Evolutionary conservation across 2,888 invertebrate genomes (phyloP).

Genomic region (Villa cingulata): DNA sequence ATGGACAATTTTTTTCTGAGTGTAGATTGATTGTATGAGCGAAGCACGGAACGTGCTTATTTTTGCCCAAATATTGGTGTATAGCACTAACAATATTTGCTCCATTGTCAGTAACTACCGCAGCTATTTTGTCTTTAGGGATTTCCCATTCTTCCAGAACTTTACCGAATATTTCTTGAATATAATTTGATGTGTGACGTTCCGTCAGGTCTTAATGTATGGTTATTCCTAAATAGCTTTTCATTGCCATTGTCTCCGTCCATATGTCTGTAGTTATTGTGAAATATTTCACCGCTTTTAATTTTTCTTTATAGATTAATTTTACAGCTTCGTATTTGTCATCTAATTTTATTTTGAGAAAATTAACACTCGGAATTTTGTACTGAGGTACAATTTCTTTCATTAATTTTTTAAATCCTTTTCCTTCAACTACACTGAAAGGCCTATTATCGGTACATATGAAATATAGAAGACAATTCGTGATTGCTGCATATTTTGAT

Average conservation of each 20-base stretch:
- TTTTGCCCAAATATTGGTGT: constrained; percentile 11
- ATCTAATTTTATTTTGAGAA: too few species aligned
- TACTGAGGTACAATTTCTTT: too few species aligned
- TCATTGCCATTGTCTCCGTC: constrained; percentile 12
- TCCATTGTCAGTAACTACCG: constrained; percentile 15
- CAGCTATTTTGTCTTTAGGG: constrained; percentile 9
- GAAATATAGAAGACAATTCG: too few species aligned
- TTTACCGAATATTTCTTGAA: constrained; percentile 9
- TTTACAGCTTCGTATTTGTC: too few species aligned
- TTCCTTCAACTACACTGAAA: too few species aligned
- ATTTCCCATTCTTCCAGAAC: constrained; percentile 14
- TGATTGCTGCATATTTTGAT: too few species aligned
- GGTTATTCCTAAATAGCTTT: constrained; percentile 13
- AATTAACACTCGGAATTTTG: too few species aligned
- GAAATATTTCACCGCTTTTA: too few species aligned
- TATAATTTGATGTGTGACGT: constrained; percentile 11
- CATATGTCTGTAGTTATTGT: constrained; percentile 13
- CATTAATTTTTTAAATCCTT: too few species aligned
- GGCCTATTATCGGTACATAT: too few species aligned
- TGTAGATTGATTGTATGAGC: constrained; percentile 17
- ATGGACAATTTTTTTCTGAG: too few species aligned
- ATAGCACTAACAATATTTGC: constrained; percentile 16
- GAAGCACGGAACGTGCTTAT: constrained; percentile 15
- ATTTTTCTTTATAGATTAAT: too few species aligned
- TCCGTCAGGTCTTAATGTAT: constrained; percentile 12